Evolutionary conservation across 2,888 invertebrate genomes (phyloP).

Genomic region (Aphodius granarius): DNA sequence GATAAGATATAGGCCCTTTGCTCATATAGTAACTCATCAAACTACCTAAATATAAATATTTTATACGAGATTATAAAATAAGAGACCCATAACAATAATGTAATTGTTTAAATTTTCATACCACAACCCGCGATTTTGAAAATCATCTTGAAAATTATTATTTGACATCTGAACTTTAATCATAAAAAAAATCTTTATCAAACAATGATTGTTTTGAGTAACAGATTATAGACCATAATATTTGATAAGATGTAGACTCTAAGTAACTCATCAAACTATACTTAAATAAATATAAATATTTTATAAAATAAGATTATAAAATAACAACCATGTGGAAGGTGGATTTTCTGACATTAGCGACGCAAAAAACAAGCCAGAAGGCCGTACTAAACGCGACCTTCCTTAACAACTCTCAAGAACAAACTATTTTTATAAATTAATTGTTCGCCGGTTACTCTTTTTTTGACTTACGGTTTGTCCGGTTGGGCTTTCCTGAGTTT

Average conservation of each 20-base stretch:
- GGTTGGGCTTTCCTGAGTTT: slow-evolving; percentile 77
- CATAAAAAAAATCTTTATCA: neutral
- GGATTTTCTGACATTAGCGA: neutral
- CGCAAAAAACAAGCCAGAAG: no score
- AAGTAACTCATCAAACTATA: no score
- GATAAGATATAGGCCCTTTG: neutral
- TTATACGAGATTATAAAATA: no score
- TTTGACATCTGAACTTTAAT: neutral
- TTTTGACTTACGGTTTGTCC: slow-evolving; percentile 78
- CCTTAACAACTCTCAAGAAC: neutral
- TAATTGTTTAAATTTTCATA: no score
- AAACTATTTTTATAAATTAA: neutral
- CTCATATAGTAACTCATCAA: no score
- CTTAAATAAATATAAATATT: no score
- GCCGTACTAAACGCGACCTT: neutral
- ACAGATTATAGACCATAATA: neutral
- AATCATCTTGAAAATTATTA: no score
- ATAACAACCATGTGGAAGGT: neutral
- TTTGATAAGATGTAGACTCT: neutral
- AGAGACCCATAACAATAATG: no score
- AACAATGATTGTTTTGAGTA: neutral
- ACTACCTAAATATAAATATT: no score
- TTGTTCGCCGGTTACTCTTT: neutral
- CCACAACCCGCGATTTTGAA: no score
- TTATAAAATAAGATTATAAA: no score